These are phyloP conservation scores for Zalophus californianus DNA, from an alignment of 2,797 vertebrate genomes.

Conservation along the genomic window DNA sequence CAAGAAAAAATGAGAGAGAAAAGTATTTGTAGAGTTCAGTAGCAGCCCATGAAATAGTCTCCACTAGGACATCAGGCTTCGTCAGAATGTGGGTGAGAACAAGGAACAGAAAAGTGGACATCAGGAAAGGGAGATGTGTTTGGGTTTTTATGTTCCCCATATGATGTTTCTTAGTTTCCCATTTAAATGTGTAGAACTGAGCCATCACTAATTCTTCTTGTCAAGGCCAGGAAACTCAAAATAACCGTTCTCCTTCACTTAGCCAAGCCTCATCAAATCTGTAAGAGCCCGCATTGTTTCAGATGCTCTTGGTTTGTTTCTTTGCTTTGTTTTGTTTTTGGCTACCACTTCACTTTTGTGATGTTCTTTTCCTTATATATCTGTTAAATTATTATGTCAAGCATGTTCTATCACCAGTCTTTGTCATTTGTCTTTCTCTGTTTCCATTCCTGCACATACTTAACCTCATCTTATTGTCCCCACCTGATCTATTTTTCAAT, in stretches of 20 bases:
- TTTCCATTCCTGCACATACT: neutral
- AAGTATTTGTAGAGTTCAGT: neutral
- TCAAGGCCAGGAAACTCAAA: neutral
- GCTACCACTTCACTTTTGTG: neutral
- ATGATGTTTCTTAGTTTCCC: neutral
- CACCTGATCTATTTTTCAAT: neutral
- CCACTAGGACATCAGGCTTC: neutral
- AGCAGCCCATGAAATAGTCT: neutral
- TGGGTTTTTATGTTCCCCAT: neutral
- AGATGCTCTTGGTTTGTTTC: neutral
- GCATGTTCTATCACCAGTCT: neutral
- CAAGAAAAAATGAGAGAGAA: neutral
- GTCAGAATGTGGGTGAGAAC: neutral
- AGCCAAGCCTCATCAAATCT: neutral
- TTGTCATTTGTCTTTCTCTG: neutral
- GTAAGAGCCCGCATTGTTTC: neutral
- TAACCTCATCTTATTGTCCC: constrained; percentile 15
- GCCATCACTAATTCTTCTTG: neutral
- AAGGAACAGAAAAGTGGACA: neutral
- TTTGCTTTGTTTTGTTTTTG: neutral
- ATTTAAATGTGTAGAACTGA: neutral
- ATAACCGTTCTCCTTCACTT: neutral
- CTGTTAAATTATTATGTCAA: constrained; percentile 7
- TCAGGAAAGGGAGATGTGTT: neutral
- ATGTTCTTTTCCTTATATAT: neutral